Conservation (phyloP, 2,888 invertebrate species). For the Axea sp. region DNA sequence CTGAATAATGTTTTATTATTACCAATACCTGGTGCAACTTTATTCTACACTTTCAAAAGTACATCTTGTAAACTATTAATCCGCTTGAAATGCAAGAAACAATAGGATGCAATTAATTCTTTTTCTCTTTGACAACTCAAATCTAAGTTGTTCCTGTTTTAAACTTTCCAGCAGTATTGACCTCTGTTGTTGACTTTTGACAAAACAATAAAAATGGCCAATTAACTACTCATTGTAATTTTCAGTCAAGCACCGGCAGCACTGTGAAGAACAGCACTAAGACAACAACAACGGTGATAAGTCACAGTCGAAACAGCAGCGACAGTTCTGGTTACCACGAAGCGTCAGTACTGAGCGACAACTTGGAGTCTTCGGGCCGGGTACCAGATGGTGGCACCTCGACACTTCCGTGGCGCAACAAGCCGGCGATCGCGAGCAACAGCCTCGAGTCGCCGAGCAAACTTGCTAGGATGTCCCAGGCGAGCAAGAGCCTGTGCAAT, state of each 20-base stretch:
- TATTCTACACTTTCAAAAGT: too few species aligned
- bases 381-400: conserved; percentile 69
- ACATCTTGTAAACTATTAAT: too few species aligned
- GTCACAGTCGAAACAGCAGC: conserved; percentile 86
- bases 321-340: conserved; percentile 88
- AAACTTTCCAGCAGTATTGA: too few species aligned
- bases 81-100: too few species aligned
- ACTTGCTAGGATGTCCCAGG: conserved; percentile 74
- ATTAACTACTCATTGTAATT: conserved; percentile 2
- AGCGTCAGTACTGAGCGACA: conserved; percentile 84
- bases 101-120: too few species aligned
- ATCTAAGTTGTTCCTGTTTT: too few species aligned
- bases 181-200: too few species aligned
- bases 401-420: conserved; percentile 77
- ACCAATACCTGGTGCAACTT: too few species aligned
- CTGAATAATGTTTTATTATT: too few species aligned
- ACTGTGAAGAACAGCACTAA: conserved; percentile 66
- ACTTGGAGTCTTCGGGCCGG: conserved; percentile 78
- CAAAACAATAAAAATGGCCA: too few species aligned
- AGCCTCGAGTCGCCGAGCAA: conserved; percentile 72
- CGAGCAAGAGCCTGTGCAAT: conserved; percentile 77
- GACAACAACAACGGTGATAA: conserved; percentile 81
- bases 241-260: conserved; percentile 28
- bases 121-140: too few species aligned
- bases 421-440: conserved; percentile 64